Evolutionary conservation across 2,888 invertebrate genomes (phyloP).

Genomic region (Caenorhabditis macrosperma): DNA sequence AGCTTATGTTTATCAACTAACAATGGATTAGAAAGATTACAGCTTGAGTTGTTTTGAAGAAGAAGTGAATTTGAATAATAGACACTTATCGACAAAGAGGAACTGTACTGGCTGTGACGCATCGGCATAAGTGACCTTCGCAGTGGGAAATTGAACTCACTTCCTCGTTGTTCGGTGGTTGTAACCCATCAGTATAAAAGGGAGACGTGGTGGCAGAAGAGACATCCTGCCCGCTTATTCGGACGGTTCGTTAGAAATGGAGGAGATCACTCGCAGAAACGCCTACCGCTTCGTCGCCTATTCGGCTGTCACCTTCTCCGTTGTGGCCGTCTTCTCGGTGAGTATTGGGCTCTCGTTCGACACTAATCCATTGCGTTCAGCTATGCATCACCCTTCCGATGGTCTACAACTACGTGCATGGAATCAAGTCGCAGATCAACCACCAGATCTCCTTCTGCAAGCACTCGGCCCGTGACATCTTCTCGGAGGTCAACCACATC

Average conservation of each 20-base stretch:
- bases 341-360: not conserved
- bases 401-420: conserved; percentile 58
- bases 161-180: not conserved
- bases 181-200: not conserved
- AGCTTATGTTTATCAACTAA: too few species aligned
- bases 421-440: conserved; percentile 51
- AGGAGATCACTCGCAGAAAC: conserved; percentile 51
- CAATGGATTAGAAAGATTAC: too few species aligned
- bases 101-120: too few species aligned
- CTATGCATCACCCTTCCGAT: conserved; percentile 54
- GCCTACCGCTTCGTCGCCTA: conserved; percentile 68
- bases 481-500: conserved; percentile 68
- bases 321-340: conserved; percentile 66
- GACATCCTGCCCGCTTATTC: not conserved
- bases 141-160: too few species aligned
- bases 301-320: conserved; percentile 65
- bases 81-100: too few species aligned
- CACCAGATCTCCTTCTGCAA: conserved; percentile 56
- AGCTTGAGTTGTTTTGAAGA: too few species aligned
- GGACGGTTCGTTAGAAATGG: not conserved
- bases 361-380: conserved; percentile 20
- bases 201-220: not conserved
- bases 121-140: not conserved
- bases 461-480: conserved; percentile 66
- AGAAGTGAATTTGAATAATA: too few species aligned